Conservation (phyloP, 1,140 invertebrate genomes). For the Oscheius sp. region DNA sequence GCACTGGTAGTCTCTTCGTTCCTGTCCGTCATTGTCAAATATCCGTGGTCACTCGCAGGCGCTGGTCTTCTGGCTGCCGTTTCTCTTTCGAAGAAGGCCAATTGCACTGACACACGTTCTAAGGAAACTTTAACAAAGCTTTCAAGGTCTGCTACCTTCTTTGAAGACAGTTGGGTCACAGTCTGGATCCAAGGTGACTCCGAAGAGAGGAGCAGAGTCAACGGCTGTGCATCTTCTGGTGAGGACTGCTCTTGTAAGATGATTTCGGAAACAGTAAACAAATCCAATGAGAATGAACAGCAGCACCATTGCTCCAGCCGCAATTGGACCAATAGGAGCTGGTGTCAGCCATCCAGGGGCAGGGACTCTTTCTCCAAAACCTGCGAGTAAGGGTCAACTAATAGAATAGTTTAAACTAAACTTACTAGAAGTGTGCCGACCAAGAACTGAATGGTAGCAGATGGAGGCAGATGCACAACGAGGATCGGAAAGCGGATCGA, state of each 20-base stretch:
- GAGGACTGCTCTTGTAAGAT: neutral
- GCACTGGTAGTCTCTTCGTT: neutral
- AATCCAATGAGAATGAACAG: neutral
- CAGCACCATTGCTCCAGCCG: neutral
- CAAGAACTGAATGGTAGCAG: neutral
- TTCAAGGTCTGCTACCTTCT: neutral
- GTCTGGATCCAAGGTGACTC: neutral
- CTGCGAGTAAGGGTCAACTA: too few relatives aligned
- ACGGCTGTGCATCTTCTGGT: neutral
- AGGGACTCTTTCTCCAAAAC: too few relatives aligned
- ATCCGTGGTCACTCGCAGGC: neutral
- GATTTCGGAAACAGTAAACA: neutral
- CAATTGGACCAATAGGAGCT: neutral
- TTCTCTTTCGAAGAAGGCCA: constrained; percentile 3
- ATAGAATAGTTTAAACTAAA: too few relatives aligned
- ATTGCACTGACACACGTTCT: neutral
- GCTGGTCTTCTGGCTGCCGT: neutral
- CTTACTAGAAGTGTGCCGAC: too few relatives aligned
- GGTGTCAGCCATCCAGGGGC: neutral
- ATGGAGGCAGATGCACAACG: neutral
- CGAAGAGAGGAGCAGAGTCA: neutral
- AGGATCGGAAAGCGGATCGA: neutral
- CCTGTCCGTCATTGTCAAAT: neutral
- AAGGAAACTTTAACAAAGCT: neutral
- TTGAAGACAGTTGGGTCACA: constrained; percentile 3